These are phyloP conservation scores for Temnothorax curvispinosus DNA, from an alignment of 1,140 invertebrate genomes.

Conservation along the genomic window DNA sequence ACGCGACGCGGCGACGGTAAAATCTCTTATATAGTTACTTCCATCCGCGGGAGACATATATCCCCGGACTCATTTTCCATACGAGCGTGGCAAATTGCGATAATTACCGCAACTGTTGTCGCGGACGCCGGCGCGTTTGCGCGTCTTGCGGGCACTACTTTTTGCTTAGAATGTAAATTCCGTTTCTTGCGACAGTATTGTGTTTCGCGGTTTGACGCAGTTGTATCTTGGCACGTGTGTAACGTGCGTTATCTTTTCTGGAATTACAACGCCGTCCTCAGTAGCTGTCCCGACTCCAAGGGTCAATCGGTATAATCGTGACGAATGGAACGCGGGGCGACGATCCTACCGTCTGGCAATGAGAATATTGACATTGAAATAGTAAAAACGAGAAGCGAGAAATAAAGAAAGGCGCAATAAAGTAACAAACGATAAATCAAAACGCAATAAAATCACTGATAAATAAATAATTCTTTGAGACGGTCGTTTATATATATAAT, in stretches of 20 bases:
- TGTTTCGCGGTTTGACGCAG: slow-evolving; percentile 23
- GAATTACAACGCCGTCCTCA: not conserved
- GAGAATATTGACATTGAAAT: not conserved
- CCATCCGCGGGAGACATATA: not conserved
- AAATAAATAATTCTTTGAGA: not conserved
- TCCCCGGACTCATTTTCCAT: not conserved
- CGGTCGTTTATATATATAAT: not conserved
- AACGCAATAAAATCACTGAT: not conserved
- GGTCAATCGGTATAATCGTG: not conserved
- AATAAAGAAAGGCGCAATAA: not conserved
- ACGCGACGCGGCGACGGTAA: not conserved
- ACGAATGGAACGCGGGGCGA: not conserved
- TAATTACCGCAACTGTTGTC: slow-evolving; percentile 12
- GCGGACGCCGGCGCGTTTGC: not conserved
- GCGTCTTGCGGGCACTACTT: not conserved
- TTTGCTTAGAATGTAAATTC: slow-evolving; percentile 40
- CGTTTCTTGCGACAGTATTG: slow-evolving; percentile 19
- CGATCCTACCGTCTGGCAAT: not conserved
- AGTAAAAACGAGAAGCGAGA: not conserved
- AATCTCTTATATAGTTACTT: slow-evolving; percentile 4
- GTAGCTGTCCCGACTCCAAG: not conserved
- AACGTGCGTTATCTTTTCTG: slow-evolving; percentile 7
- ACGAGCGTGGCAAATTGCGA: slow-evolving; percentile 30
- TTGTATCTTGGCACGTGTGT: not conserved
- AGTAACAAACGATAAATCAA: not conserved